Evolutionary conservation across 2,797 vertebrate species (phyloP), one percentile per base, ranked within the genome.

Genomic region (Florisuga fusca): DNA sequence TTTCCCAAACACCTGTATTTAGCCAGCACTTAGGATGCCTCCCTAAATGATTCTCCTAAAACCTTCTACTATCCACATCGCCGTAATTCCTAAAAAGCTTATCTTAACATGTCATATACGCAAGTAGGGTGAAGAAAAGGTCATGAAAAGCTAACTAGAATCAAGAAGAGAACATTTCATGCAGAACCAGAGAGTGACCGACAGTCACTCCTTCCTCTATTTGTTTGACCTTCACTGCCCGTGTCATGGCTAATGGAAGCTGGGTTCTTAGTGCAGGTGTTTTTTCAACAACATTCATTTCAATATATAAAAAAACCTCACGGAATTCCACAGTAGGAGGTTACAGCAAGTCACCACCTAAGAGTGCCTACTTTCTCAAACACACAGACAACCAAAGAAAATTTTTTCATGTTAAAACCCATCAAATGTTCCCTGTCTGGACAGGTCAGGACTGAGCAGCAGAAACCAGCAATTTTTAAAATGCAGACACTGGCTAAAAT

Each of bases 41-140:
- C 62, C 46, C 57, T 51, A 74, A 77, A 55, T 27, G 8, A 48
- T 50, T 68, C 34, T 73, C 34, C 45, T 84, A 75, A 82, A n/a
- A 14, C 36, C 51, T 74, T 61, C 62, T 61, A 58, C 26, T 54
- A 64, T 45, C 85, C 62, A 85, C 82, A 83, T 19, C 0, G 0
- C 36, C 51, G 54, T 18, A 54, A 85, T 89, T 80, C 81, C 84
- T 84, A 48, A 89, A 93, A 95, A 83, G 61, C 62, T 92, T 77
- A 90, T 90, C 80, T 92, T 75, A 59, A 41, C 75, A 19, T 23
- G 33, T 53, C 80, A 59, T 31, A 73, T 29, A 59, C 0, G 0
- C 78, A 92, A 87, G 85, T 88, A 80, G 7, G 43, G 67, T 54
- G n/a, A 92, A 62, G 74, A 91, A 89, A 62, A 93, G 85, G 78